phyloP scores from a whole-genome alignment of 2,113 vertebrate genomes.

The Rhynchomys soricoides region DNA sequence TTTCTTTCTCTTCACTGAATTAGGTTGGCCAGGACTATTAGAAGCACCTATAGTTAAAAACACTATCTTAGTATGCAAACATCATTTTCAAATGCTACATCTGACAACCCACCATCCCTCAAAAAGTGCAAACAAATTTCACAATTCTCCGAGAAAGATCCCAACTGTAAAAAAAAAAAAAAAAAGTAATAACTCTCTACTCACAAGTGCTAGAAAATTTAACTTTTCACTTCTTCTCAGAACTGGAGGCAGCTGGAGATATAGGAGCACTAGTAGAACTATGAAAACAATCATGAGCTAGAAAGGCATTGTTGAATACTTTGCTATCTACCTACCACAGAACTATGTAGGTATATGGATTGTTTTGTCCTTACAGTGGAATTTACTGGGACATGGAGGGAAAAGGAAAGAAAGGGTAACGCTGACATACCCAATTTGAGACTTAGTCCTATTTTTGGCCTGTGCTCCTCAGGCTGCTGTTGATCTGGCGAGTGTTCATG shows the following conservation, averaged over 20 bases:
- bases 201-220: conserved; percentile 80
- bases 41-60: conserved; percentile 89
- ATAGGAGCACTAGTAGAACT: conserved; percentile 78
- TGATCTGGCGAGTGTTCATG: conserved; percentile 98
- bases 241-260: conserved; percentile 75
- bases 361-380: conserved; percentile 48
- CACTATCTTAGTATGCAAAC: conserved; percentile 35
- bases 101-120: conserved; percentile 66
- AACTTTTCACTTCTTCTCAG: conserved; percentile 82
- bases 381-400: not conserved
- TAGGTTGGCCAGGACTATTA: conserved; percentile 97
- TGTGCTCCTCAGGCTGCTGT: conserved; percentile 94
- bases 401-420: not conserved
- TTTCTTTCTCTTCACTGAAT: conserved; percentile 96
- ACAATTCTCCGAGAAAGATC: conserved; percentile 68
- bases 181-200: conserved; percentile 75
- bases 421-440: conserved; percentile 94
- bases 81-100: conserved; percentile 4
- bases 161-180: conserved; percentile 62
- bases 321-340: conserved; percentile 73
- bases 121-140: conserved; percentile 62
- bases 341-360: not conserved
- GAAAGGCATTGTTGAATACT: conserved; percentile 67
- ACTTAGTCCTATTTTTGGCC: conserved; percentile 98
- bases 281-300: conserved; percentile 80